A percentile compares a stretch with the other conserved stretches of the same genome.
Evolutionary conservation across 2,888 invertebrate species (phyloP).

Genomic region (Coenonympha glycerion): DNA sequence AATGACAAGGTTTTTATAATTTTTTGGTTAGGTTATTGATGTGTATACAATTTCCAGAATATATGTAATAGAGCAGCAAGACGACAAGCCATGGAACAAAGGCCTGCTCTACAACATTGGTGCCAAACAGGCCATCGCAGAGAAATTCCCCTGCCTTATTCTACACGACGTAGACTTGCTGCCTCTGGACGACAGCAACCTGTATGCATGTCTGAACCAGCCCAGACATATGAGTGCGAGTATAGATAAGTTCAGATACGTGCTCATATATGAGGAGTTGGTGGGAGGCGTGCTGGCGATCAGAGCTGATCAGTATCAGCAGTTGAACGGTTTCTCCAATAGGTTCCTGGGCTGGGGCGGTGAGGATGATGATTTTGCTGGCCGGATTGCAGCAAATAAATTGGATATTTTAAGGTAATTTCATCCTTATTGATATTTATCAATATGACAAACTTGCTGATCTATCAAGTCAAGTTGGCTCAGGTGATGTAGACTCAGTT

Average conservation of each 20-base stretch:
- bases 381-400: slow-evolving; percentile 39
- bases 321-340: slow-evolving; percentile 61
- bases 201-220: slow-evolving; percentile 85
- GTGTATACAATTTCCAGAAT: too few species aligned
- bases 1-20: too few species aligned
- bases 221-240: slow-evolving; percentile 94
- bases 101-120: slow-evolving; percentile 92
- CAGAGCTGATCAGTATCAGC: slow-evolving; percentile 45
- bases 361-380: slow-evolving; percentile 63
- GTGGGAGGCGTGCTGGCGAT: slow-evolving; percentile 64
- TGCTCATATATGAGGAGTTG: slow-evolving; percentile 41
- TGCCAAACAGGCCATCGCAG: slow-evolving; percentile 82
- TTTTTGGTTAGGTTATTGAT: too few species aligned
- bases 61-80: slow-evolving; percentile 88
- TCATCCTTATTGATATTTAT: too few species aligned
- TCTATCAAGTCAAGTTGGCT: too few species aligned
- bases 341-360: slow-evolving; percentile 65
- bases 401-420: slow-evolving; percentile 48
- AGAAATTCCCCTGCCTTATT: slow-evolving; percentile 86
- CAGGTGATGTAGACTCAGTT: too few species aligned
- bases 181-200: slow-evolving; percentile 85
- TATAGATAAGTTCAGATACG: slow-evolving; percentile 82
- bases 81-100: slow-evolving; percentile 87
- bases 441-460: too few species aligned
- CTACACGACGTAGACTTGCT: slow-evolving; percentile 94